These are phyloP conservation scores for Operophtera brumata DNA, from an alignment of 2,888 invertebrate species.

Conservation along the genomic window DNA sequence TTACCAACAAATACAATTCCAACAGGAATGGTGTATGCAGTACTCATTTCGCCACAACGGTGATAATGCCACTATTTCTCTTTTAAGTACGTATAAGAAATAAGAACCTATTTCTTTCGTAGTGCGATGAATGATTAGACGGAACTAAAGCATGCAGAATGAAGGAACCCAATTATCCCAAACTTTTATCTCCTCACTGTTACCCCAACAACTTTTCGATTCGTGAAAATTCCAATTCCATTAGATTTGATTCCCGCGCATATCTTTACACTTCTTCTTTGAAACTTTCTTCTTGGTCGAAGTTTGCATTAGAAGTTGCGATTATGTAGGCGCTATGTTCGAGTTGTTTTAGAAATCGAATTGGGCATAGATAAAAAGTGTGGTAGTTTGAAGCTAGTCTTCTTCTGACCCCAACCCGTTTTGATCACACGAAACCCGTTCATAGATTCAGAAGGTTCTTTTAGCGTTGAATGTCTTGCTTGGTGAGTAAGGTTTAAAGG, in stretches of 20 bases:
- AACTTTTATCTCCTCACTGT: conserved; percentile 53
- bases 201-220: conserved; percentile 64
- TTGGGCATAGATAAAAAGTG: conserved; percentile 70
- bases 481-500: conserved; percentile 52
- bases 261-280: conserved; percentile 72
- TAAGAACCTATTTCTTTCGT: conserved; percentile 37
- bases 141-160: conserved; percentile 66
- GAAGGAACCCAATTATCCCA: conserved; percentile 54
- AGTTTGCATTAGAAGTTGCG: conserved; percentile 77
- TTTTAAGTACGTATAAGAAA: conserved; percentile 45
- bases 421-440: conserved; percentile 59
- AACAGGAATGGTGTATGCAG: conserved; percentile 14
- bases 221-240: conserved; percentile 76
- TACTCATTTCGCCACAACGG: conserved; percentile 24
- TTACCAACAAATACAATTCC: conserved; percentile 41
- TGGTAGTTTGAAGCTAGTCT: conserved; percentile 78
- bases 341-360: conserved; percentile 72
- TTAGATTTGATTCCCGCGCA: conserved; percentile 73
- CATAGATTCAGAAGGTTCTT: conserved; percentile 50
- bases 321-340: conserved; percentile 76
- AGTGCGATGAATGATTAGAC: conserved; percentile 64
- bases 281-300: conserved; percentile 73
- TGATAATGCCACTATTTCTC: conserved; percentile 36
- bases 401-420: conserved; percentile 65
- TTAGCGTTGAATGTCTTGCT: conserved; percentile 48